Conservation (phyloP, 2,113 vertebrate genomes). For the Orthonyx spaldingii region DNA sequence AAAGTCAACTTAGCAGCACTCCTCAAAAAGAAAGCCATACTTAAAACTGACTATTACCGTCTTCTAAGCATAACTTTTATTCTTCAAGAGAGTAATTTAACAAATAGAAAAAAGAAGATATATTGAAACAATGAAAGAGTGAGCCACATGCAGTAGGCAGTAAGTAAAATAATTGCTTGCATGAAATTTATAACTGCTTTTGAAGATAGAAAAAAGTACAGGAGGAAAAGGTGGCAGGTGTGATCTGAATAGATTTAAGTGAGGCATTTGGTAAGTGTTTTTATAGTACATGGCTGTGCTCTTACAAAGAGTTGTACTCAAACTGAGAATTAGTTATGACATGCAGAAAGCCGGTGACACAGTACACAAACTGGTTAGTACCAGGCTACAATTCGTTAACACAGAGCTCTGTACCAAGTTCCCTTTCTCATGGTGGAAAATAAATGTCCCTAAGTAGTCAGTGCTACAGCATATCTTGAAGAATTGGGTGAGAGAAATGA, state of each 20-base stretch:
- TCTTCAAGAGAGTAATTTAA: background rate
- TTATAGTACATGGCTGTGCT: background rate
- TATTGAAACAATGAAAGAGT: conserved; percentile 29
- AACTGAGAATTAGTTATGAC: background rate
- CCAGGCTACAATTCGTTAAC: background rate
- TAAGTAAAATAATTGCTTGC: conserved; percentile 33
- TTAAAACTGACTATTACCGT: conserved; percentile 6
- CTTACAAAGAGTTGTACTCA: background rate
- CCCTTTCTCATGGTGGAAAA: background rate
- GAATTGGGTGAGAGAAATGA: background rate
- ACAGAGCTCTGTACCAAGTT: background rate
- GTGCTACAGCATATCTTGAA: background rate
- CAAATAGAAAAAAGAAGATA: background rate
- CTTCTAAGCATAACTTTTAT: background rate
- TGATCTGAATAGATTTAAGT: conserved; percentile 4
- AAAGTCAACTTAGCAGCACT: background rate
- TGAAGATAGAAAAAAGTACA: conserved; percentile 9
- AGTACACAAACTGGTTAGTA: background rate
- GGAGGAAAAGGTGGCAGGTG: conserved; percentile 10
- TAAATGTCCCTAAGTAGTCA: background rate
- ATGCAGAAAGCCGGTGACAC: background rate
- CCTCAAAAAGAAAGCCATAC: background rate
- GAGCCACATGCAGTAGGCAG: conserved; percentile 21
- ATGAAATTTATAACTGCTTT: conserved; percentile 44
- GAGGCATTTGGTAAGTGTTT: background rate